Percentiles rank a stretch among this genome's conserved stretches.
Conservation (phyloP, 1,140 invertebrate species). For the Zaprionus nigranus region DNA sequence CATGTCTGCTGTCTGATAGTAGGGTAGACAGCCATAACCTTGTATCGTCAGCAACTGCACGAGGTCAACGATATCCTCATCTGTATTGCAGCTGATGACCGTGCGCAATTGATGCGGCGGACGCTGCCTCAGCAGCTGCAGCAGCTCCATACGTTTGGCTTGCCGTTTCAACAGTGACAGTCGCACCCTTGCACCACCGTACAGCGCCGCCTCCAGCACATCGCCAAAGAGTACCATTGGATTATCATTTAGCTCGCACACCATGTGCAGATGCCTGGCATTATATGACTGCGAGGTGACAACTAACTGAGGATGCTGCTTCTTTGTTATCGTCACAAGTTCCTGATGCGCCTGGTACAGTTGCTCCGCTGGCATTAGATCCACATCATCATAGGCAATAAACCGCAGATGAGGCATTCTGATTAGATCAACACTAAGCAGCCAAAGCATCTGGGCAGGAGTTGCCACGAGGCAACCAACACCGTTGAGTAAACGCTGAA, state of each 20-base stretch:
- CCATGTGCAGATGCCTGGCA: background rate
- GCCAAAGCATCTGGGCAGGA: slow-evolving; percentile 50
- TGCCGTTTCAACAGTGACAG: slow-evolving; percentile 3
- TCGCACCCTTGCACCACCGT: slow-evolving; percentile 35
- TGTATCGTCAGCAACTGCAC: background rate
- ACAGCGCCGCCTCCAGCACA: slow-evolving; percentile 59
- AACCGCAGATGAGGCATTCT: slow-evolving; percentile 25
- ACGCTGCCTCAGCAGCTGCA: slow-evolving; percentile 30
- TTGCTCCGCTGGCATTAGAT: slow-evolving; percentile 38
- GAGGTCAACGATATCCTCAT: slow-evolving; percentile 41
- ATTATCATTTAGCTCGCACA: slow-evolving; percentile 21
- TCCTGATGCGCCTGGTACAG: slow-evolving; percentile 3
- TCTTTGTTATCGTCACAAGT: background rate
- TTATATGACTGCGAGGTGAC: slow-evolving; percentile 42
- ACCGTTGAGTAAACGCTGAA: slow-evolving; percentile 42
- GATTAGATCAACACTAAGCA: background rate
- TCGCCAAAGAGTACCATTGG: slow-evolving; percentile 57
- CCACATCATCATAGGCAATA: slow-evolving; percentile 57
- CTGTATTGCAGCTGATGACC: slow-evolving; percentile 45
- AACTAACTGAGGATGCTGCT: slow-evolving; percentile 42
- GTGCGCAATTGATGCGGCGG: slow-evolving; percentile 42
- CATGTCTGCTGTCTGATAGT: slow-evolving; percentile 46
- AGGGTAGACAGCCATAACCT: slow-evolving; percentile 46
- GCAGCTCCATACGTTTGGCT: slow-evolving; percentile 22
- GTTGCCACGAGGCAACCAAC: slow-evolving; percentile 56